These are phyloP conservation scores for Drosophila azteca DNA, from an alignment of 1,140 invertebrate species.

Conservation along the genomic window DNA sequence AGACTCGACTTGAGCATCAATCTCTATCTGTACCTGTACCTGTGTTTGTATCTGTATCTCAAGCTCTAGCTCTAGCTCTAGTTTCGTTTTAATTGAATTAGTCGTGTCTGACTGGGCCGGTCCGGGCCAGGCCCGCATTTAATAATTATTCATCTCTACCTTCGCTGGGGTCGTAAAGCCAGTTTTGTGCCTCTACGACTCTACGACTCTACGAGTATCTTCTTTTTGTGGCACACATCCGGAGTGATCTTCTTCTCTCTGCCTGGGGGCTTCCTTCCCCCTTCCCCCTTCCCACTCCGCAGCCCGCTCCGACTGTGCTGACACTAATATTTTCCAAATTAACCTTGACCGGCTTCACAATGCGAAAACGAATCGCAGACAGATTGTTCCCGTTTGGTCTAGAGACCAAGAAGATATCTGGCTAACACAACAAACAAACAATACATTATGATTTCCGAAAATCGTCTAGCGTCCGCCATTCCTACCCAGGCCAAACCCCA, in stretches of 20 bases:
- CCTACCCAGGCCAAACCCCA: background rate
- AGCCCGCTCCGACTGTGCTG: constrained; percentile 5
- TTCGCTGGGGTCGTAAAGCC: constrained; percentile 47
- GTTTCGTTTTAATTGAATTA: constrained; percentile 66
- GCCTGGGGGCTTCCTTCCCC: constrained; percentile 31
- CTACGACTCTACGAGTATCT: too few relatives aligned
- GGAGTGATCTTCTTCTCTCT: constrained; percentile 62
- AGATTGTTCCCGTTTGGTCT: constrained; percentile 58
- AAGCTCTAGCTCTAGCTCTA: constrained; percentile 37
- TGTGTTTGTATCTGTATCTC: constrained; percentile 13
- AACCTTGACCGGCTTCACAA: constrained; percentile 79
- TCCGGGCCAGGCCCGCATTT: constrained; percentile 34
- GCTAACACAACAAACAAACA: constrained; percentile 26
- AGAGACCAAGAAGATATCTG: constrained; percentile 28
- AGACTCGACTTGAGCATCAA: constrained; percentile 4
- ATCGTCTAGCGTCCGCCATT: constrained; percentile 52
- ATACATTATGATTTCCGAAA: constrained; percentile 67
- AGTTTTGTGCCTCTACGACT: constrained; percentile 23
- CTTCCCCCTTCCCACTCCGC: background rate
- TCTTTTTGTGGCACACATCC: constrained; percentile 71
- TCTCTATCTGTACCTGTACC: background rate
- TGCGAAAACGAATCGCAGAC: constrained; percentile 59
- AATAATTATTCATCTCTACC: constrained; percentile 41
- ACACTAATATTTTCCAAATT: constrained; percentile 72
- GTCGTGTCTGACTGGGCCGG: constrained; percentile 32